phyloP scores from a whole-genome alignment of 2,888 invertebrate species.

The Monopis laevigella region DNA sequence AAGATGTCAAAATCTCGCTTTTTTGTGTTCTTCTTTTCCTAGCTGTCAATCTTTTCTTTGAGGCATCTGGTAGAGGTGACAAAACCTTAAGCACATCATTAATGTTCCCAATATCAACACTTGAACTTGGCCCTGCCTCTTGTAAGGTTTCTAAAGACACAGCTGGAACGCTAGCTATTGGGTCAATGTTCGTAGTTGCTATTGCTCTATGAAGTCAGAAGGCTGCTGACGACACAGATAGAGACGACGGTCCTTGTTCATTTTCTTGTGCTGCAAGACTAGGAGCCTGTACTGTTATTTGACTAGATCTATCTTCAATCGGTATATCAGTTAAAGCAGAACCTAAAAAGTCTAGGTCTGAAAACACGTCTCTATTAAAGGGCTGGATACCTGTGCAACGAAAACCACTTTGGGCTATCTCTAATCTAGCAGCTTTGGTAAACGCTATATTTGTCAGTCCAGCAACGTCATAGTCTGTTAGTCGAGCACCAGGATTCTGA shows the following conservation, averaged over 20 bases:
- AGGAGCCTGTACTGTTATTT: conserved; percentile 2
- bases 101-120: no score
- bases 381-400: conserved; percentile 31
- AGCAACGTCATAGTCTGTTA: conserved; percentile 21
- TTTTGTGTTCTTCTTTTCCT: conserved; percentile 12
- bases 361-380: conserved; percentile 21
- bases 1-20: conserved; percentile 14
- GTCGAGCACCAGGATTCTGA: conserved; percentile 17
- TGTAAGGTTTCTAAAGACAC: conserved; percentile 1
- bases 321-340: conserved; percentile 16
- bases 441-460: conserved; percentile 19
- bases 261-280: background rate
- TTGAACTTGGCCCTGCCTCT: no score
- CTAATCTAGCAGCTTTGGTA: conserved; percentile 17
- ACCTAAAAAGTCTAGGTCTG: conserved; percentile 18
- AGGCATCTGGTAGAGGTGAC: conserved; percentile 13
- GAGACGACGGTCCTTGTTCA: conserved; percentile 2
- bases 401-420: conserved; percentile 19
- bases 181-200: conserved; percentile 11
- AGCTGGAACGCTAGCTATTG: conserved; percentile 7
- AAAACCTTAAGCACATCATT: no score
- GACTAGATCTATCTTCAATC: conserved; percentile 11
- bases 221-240: conserved; percentile 1
- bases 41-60: conserved; percentile 12
- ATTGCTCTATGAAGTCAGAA: no score